Base-by-base conservation (phyloP, 2,113 vertebrate species). In the Alligator mississippiensis region DNA sequence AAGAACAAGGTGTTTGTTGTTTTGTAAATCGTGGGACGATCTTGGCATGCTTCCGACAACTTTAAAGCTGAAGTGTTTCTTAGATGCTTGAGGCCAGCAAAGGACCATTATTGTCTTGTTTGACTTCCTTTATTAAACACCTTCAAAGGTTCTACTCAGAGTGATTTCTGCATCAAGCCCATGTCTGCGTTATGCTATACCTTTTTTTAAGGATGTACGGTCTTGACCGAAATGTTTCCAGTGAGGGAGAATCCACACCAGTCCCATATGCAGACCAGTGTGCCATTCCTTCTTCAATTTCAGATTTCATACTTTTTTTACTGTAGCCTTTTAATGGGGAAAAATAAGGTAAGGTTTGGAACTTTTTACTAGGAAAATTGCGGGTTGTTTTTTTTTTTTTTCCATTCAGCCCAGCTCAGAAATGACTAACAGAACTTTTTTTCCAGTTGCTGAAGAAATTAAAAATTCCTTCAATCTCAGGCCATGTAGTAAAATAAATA, bases 401-500 rank as follows among this genome's bases (percentile, higher is more conserved):
- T 2, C 47, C 47, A 47, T 47, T 83, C 47, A 21, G 4, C 21
- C 76, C 14, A 5, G 25, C 8, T 12, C 21, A 19, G 47, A 54
- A 91, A 24, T 68, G 78, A 28, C 13, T 30, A 63, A 21, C 63
- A 15, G 13, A 78, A 76, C 34, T 27, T 60, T 84, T 93, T 90
- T n/a, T 70, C 22, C 77, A 47, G 47, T 90, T 94, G 19, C 30
- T 84, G 2, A 8, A 18, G 13, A 2, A 59, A 58, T 22, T 1
- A 59, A 27, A 59, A 79, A 85, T 5, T 61, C n/a, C 30, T 77
- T 92, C 25, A 17, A 25, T 93, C 91, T 92, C 82, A 91, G 38
- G 25, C 10, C 47, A 66, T 34, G 19, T 34, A 47, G 95, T 97
- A 97, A 98, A 97, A 97, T 97, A 98, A 98, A 98, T 94, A 98